Evolutionary conservation across 2,113 vertebrate species (phyloP).

Genomic region (Penelope pileata): DNA sequence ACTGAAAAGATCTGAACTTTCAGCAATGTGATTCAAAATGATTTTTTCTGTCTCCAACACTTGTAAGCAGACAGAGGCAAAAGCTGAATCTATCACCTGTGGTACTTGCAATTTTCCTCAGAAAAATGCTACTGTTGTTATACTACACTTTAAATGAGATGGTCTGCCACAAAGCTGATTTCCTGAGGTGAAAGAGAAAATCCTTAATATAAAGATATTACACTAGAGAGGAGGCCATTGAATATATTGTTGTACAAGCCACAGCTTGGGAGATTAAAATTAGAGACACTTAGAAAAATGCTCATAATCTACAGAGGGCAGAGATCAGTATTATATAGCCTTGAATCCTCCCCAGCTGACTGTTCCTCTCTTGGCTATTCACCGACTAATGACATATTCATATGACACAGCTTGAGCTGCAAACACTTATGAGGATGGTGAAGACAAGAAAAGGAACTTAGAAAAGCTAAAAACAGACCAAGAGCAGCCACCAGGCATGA

Average conservation of each 20-base stretch:
- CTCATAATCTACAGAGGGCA: conserved; percentile 61
- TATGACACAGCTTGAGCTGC: conserved; percentile 68
- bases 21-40: conserved; percentile 9
- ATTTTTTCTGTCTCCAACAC: conserved; percentile 6
- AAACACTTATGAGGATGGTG: conserved; percentile 51
- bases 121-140: conserved; percentile 45
- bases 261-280: conserved; percentile 68
- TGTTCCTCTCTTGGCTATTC: conserved; percentile 50
- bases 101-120: conserved; percentile 35
- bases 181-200: conserved; percentile 57
- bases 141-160: conserved; percentile 28
- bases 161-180: conserved; percentile 46
- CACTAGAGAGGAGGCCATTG: conserved; percentile 43
- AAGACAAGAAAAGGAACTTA: conserved; percentile 60
- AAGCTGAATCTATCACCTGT: conserved; percentile 28
- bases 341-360: conserved; percentile 63
- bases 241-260: conserved; percentile 58
- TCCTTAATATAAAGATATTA: conserved; percentile 60
- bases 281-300: conserved; percentile 63
- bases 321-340: conserved; percentile 57
- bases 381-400: conserved; percentile 72
- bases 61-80: conserved; percentile 25
- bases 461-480: conserved; percentile 37
- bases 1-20: conserved; percentile 47
- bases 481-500: not conserved